Conservation (phyloP, 2,888 invertebrate genomes). For the Phaonia tiefii region DNA sequence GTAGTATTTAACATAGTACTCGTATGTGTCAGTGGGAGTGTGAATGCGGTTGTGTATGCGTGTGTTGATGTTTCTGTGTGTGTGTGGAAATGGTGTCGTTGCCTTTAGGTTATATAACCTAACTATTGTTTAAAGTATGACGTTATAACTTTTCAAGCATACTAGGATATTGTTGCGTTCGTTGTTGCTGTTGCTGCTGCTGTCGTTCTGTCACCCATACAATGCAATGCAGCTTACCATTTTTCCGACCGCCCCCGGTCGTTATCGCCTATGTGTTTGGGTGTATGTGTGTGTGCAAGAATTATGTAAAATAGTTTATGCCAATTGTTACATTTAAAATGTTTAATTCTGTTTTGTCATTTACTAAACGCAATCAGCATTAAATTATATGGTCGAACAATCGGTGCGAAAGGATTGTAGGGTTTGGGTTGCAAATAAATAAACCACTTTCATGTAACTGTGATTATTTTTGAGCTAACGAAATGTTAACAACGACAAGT, state of each 20-base stretch:
- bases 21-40: not conserved
- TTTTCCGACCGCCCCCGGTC: slow-evolving; percentile 4
- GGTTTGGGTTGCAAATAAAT: too few relatives aligned
- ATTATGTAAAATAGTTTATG: slow-evolving; percentile 21
- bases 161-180: not conserved
- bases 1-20: too few relatives aligned
- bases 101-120: slow-evolving; percentile 33
- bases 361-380: slow-evolving; percentile 19
- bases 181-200: not conserved
- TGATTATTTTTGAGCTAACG: too few relatives aligned
- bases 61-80: not conserved
- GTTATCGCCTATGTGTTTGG: not conserved
- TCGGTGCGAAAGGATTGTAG: too few relatives aligned
- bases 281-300: not conserved
- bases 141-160: slow-evolving; percentile 49
- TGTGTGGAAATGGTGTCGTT: slow-evolving; percentile 41
- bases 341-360: slow-evolving; percentile 23
- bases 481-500: too few relatives aligned
- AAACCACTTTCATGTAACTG: too few relatives aligned
- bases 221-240: not conserved
- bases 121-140: slow-evolving; percentile 37
- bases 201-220: not conserved
- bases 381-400: slow-evolving; percentile 11
- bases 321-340: slow-evolving; percentile 27
- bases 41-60: not conserved